A percentile compares a stretch with the other conserved stretches of the same genome.
These are phyloP conservation scores for Bactericera cockerelli DNA, from an alignment of 1,140 invertebrate genomes.

Conservation along the genomic window DNA sequence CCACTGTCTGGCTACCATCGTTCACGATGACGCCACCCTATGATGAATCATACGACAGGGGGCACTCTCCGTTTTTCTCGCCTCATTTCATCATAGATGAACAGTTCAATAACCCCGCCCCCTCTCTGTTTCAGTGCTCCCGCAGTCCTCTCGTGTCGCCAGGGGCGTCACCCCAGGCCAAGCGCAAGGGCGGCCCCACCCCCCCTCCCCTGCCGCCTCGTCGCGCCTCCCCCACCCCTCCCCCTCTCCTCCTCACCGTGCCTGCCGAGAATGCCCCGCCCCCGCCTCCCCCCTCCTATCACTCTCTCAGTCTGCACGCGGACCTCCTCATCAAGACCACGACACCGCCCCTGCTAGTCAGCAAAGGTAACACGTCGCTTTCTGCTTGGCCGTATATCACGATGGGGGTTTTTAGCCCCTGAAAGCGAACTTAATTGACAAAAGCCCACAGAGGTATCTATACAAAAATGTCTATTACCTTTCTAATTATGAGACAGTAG, in stretches of 20 bases:
- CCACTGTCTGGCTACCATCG: too few relatives aligned
- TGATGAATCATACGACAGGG: too few relatives aligned
- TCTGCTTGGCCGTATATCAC: too few relatives aligned
- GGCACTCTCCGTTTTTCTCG: too few relatives aligned
- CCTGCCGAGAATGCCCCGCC: slow-evolving; percentile 36
- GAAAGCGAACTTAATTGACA: too few relatives aligned
- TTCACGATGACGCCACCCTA: too few relatives aligned
- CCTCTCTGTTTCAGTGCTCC: slow-evolving; percentile 18
- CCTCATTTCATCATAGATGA: too few relatives aligned
- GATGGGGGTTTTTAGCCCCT: too few relatives aligned
- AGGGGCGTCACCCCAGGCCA: slow-evolving; percentile 32
- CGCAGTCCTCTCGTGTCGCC: slow-evolving; percentile 41
- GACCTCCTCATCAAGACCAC: slow-evolving; percentile 13
- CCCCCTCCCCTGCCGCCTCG: slow-evolving; percentile 46
- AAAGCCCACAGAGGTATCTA: too few relatives aligned
- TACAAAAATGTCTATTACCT: too few relatives aligned
- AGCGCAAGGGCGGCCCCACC: slow-evolving; percentile 30
- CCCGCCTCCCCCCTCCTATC: slow-evolving; percentile 20
- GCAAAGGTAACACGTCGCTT: slow-evolving; percentile 24
- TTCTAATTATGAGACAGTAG: too few relatives aligned
- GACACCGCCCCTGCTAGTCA: slow-evolving; percentile 28
- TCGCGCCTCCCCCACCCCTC: slow-evolving; percentile 37
- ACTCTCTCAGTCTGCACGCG: neutral
- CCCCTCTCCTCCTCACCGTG: slow-evolving; percentile 22
- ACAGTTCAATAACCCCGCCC: too few relatives aligned